These are phyloP conservation scores for Tringa solitaria DNA, from an alignment of 2,113 vertebrate species.

Conservation along the genomic window DNA sequence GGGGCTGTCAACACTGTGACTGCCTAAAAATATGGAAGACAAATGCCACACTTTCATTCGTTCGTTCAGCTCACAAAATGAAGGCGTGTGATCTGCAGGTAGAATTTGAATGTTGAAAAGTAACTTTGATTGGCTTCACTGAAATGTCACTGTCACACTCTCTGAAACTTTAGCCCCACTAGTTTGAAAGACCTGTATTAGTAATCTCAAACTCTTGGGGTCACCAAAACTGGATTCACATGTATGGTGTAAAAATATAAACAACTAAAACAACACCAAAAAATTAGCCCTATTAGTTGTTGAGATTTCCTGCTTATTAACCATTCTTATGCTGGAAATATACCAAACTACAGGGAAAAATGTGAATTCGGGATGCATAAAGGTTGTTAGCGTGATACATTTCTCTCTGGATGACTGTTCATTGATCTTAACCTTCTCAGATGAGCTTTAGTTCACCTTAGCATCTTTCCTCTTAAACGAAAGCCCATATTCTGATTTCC, in stretches of 20 bases:
- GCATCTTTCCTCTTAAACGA: not conserved
- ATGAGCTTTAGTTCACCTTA: not conserved
- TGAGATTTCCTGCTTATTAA: not conserved
- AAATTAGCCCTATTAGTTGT: not conserved
- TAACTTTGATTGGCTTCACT: not conserved
- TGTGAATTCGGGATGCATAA: not conserved
- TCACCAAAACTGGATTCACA: not conserved
- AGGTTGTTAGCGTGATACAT: not conserved
- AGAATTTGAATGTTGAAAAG: not conserved
- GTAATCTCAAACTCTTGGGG: not conserved
- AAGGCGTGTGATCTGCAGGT: not conserved
- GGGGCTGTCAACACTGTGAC: not conserved
- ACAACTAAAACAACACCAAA: not conserved
- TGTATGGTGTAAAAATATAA: not conserved
- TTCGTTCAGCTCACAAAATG: not conserved
- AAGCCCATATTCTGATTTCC: not conserved
- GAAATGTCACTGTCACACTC: not conserved
- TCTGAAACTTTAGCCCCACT: not conserved
- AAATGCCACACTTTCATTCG: not conserved
- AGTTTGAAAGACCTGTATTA: not conserved
- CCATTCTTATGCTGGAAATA: not conserved
- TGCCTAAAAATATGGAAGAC: not conserved
- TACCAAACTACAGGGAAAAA: not conserved
- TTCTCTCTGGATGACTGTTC: not conserved
- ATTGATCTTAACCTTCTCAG: not conserved